Evolutionary conservation across 2,888 invertebrate species (phyloP).

Genomic region (Microlaimidae sp.): DNA sequence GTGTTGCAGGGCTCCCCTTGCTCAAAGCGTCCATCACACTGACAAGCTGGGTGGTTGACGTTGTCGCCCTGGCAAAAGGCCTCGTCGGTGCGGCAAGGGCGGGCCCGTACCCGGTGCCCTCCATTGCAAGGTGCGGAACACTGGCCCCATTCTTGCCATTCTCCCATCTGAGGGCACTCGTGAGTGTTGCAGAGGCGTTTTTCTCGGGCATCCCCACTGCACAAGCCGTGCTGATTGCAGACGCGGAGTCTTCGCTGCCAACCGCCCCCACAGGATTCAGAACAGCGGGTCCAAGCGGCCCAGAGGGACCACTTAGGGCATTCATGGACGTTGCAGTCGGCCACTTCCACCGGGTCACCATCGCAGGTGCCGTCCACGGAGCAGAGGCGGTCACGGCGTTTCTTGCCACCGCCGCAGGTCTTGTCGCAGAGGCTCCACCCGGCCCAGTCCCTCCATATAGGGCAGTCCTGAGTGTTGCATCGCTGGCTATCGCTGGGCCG

Average conservation of each 20-base stretch:
- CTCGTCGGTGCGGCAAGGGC: neutral
- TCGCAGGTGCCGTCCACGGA: neutral
- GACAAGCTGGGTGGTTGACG: neutral
- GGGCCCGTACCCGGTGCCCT: neutral
- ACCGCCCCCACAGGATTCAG: neutral
- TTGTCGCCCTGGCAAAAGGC: neutral
- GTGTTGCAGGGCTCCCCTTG: neutral
- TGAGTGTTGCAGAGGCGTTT: constrained; percentile 5
- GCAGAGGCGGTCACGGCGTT: constrained; percentile 4
- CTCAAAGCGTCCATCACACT: neutral
- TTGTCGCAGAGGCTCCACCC: neutral
- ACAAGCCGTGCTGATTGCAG: neutral
- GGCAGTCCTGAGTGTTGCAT: neutral
- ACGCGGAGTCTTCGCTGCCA: neutral
- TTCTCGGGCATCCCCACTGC: neutral
- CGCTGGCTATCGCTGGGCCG: neutral
- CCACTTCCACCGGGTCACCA: neutral
- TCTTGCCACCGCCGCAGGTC: neutral
- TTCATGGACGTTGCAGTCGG: neutral
- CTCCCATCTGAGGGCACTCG: constrained; percentile 10
- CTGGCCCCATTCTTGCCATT: constrained; percentile 5
- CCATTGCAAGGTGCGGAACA: neutral
- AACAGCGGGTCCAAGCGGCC: neutral
- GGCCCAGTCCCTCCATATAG: neutral
- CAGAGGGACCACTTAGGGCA: neutral